Evolutionary conservation across 2,113 vertebrate genomes (phyloP).

Genomic region (Sminthopsis crassicaudata): DNA sequence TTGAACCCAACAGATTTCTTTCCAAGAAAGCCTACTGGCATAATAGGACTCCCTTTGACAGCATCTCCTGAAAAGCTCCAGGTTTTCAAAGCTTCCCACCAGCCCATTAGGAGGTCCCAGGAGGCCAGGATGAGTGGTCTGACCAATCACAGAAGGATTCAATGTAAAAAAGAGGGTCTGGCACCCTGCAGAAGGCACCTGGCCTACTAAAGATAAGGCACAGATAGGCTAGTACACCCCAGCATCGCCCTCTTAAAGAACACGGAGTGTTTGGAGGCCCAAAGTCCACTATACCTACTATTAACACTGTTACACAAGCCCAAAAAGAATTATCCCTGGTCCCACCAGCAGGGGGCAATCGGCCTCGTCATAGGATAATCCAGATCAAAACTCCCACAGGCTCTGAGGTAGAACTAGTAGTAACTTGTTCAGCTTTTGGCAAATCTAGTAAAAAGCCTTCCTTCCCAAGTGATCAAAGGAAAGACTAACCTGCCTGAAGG

Average conservation of each 20-base stretch:
- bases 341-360: background rate
- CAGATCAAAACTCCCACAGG: background rate
- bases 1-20: background rate
- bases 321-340: background rate
- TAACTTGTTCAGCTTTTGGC: background rate
- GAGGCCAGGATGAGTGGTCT: background rate
- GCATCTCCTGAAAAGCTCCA: background rate
- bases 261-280: background rate
- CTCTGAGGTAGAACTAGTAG: background rate
- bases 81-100: background rate
- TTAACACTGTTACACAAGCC: background rate
- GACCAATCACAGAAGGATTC: background rate
- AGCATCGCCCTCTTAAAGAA: background rate
- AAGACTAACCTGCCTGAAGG: background rate
- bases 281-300: background rate
- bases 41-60: background rate
- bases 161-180: background rate
- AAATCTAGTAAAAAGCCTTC: background rate
- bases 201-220: background rate
- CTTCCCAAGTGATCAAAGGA: background rate
- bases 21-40: background rate
- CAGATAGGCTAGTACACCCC: background rate
- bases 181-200: background rate
- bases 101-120: background rate
- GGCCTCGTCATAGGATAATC: background rate